phyloP scores from a whole-genome alignment of 1,140 invertebrate genomes.

The Chlorops oryzae region DNA sequence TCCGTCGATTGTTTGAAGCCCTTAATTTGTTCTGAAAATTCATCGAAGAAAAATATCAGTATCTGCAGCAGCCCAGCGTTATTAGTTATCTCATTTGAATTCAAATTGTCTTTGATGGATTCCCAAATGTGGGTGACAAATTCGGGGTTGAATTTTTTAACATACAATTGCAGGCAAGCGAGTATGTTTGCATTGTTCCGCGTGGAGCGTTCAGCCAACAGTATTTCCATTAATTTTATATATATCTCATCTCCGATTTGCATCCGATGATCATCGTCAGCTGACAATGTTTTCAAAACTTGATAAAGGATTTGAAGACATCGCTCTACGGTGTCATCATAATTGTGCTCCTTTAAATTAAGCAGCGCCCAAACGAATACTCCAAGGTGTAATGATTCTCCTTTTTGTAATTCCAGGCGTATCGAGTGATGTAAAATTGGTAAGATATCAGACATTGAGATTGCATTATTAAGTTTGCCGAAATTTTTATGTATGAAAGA shows the following conservation, averaged over 20 bases:
- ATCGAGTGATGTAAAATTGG: neutral
- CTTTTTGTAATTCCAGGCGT: neutral
- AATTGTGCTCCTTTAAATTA: neutral
- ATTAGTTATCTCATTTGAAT: neutral
- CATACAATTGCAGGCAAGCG: conserved; percentile 31
- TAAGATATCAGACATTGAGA: too few relatives aligned
- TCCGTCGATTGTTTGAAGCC: neutral
- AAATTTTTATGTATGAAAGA: too few relatives aligned
- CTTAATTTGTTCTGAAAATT: neutral
- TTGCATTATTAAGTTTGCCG: too few relatives aligned
- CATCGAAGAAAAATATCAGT: conserved; percentile 12
- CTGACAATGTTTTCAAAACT: neutral
- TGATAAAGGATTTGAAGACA: conserved; percentile 7
- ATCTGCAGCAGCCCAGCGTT: neutral
- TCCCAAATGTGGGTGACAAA: conserved; percentile 29
- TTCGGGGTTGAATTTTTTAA: conserved; percentile 19
- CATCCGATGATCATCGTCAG: neutral
- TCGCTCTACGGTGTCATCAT: conserved; percentile 1
- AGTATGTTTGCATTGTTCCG: conserved; percentile 25
- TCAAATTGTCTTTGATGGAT: conserved; percentile 18
- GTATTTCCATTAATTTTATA: neutral
- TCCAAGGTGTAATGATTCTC: too few relatives aligned
- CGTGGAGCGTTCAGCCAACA: conserved; percentile 6
- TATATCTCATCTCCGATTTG: neutral
- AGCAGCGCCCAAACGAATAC: neutral